Evolutionary conservation across 1,140 invertebrate genomes (phyloP), one percentile per base, ranked within the genome.

Genomic region (Thalassaphorura encarpata): DNA sequence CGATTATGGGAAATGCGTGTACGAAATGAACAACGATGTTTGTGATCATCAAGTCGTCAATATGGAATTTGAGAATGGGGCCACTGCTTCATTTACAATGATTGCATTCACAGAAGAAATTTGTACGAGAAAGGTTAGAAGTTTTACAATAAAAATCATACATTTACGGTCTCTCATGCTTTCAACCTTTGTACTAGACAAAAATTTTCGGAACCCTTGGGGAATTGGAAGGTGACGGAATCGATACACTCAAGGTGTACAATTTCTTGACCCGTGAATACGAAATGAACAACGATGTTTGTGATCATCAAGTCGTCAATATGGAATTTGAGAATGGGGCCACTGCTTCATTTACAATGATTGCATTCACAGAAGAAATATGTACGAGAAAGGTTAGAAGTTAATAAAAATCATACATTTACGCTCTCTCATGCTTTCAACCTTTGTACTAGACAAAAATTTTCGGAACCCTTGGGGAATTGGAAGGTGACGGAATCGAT

Each of bases 31-130:
- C 57, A 75, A 75, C 63, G 72, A 75, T 62, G 73, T 75, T 16
- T 68, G 69, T 42, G 71, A 73, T 58, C 66, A 74, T 57, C 73
- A 74, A 66, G 70, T 75, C 26, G 73, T 75, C 1, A 76, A 73
- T 53, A 69, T 76, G 66, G 68, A 75, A 57, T 76, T 73, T 67
- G 67, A 71, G 53, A 68, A 69, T 63, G 74, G 74, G 21, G 64
- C 72, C 15, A 75, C 74, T 13, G 71, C 70, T 19, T 67, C 67
- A 5, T 67, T 76, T 18, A 69, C 69, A 6, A 75, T 75, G 73
- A 65, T 75, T 21, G 74, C 73, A 28, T 75, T 75, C 60, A 74
- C 72, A n/a, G 61, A 73, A 55, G 61, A 67, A 13, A 27, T 74
- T 13, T 76, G 74, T 63, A 46, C 42, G 19, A 60, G 75, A 43